A percentile compares a stretch with the other conserved stretches of the same genome.
phyloP scores from a whole-genome alignment of 2,797 vertebrate species.

The Pangasius krempfi region DNA sequence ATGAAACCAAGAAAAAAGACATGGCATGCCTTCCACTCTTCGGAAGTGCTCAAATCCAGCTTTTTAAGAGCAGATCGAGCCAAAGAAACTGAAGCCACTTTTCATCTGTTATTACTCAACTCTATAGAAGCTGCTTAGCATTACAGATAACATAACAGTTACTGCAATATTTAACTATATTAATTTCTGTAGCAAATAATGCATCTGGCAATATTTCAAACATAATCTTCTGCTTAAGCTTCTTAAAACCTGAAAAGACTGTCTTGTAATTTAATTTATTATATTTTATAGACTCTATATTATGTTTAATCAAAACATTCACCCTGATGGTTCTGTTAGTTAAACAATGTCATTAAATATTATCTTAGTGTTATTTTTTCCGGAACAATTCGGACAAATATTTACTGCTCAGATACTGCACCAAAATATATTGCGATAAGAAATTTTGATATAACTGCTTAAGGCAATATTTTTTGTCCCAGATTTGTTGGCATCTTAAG shows the following conservation, averaged over 20 bases:
- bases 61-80: constrained; percentile 23
- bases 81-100: constrained; percentile 41
- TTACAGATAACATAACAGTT: constrained; percentile 11
- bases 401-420: background rate
- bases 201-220: background rate
- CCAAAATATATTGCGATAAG: background rate
- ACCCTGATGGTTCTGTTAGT: background rate
- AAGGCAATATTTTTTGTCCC: background rate
- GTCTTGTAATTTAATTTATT: background rate
- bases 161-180: background rate
- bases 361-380: background rate
- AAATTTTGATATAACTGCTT: background rate
- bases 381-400: background rate
- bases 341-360: background rate
- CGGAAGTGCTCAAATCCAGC: constrained; percentile 50
- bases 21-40: constrained; percentile 43
- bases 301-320: background rate
- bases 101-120: constrained; percentile 47
- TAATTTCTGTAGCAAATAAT: background rate
- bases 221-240: background rate
- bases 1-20: constrained; percentile 57
- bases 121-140: constrained; percentile 43
- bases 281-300: background rate
- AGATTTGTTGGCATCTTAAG: background rate
- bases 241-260: background rate